These are phyloP conservation scores for Aphelenchoides besseyi DNA, from an alignment of 1,140 invertebrate species.

Conservation along the genomic window DNA sequence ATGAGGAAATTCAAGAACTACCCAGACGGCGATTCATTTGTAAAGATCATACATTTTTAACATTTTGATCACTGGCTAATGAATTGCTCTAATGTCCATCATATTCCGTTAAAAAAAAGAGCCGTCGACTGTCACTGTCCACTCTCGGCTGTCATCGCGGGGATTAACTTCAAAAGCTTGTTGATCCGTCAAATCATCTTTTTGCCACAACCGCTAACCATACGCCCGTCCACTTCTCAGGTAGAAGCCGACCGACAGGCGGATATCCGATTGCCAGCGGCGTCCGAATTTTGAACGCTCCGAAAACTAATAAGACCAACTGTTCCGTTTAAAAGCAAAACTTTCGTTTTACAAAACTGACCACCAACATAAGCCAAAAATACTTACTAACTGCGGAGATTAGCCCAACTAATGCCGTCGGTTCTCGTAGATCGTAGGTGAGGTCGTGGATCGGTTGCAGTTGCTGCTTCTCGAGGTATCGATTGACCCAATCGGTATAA, in stretches of 20 bases:
- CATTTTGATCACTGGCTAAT: too few species aligned
- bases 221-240: not conserved
- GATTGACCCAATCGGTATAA: conserved; percentile 55
- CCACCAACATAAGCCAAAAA: too few species aligned
- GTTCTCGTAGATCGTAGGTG: conserved; percentile 46
- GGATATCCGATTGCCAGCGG: not conserved
- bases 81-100: too few species aligned
- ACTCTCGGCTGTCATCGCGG: too few species aligned
- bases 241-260: not conserved
- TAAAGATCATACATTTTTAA: too few species aligned
- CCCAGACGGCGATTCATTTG: too few species aligned
- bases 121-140: too few species aligned
- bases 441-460: conserved; percentile 41
- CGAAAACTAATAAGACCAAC: not conserved
- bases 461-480: conserved; percentile 31
- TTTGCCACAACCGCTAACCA: not conserved
- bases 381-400: conserved; percentile 51
- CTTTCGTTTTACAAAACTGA: too few species aligned
- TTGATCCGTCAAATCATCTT: too few species aligned
- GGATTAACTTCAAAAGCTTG: too few species aligned
- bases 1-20: not conserved
- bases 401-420: conserved; percentile 38
- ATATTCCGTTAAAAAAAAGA: too few species aligned
- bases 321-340: not conserved
- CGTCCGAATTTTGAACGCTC: not conserved